Conservation (phyloP, 2,888 invertebrate species). For the Oxystoma pomonae region DNA sequence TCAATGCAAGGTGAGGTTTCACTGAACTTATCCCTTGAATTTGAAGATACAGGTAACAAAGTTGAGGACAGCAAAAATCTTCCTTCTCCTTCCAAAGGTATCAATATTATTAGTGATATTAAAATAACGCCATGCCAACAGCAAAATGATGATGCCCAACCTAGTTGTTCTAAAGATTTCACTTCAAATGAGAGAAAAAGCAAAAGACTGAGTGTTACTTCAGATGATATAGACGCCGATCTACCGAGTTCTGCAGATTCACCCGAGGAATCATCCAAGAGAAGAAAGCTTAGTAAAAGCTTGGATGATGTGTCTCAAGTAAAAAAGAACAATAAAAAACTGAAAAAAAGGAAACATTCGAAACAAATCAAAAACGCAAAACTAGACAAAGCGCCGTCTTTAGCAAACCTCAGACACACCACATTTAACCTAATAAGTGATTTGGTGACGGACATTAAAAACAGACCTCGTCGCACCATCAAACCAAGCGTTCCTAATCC, state of each 20-base stretch:
- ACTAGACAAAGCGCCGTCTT: not conserved
- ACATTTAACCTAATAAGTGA: slow-evolving; percentile 28
- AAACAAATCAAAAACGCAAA: slow-evolving; percentile 1
- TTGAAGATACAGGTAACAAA: slow-evolving; percentile 10
- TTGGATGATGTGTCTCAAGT: slow-evolving; percentile 3
- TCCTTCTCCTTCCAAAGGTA: not conserved
- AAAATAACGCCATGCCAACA: not conserved
- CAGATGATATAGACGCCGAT: slow-evolving; percentile 1
- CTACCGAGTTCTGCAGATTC: not conserved
- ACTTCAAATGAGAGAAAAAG: not conserved
- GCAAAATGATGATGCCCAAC: not conserved
- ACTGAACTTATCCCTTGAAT: slow-evolving; percentile 38
- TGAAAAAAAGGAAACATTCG: not conserved
- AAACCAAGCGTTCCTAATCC: slow-evolving; percentile 20
- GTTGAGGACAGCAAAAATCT: slow-evolving; percentile 4
- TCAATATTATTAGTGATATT: not conserved
- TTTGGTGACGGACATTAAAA: slow-evolving; percentile 30
- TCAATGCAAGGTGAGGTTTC: slow-evolving; percentile 32
- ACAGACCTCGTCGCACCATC: slow-evolving; percentile 27
- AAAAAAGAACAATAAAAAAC: slow-evolving; percentile 12
- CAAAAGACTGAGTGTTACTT: slow-evolving; percentile 9
- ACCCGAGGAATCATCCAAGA: not conserved
- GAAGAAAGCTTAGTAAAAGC: slow-evolving; percentile 20
- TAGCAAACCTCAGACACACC: slow-evolving; percentile 15
- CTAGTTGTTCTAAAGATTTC: not conserved